Percentiles rank a stretch among this genome's conserved stretches.
These are phyloP conservation scores for Drosophila multiciliata DNA, from an alignment of 2,888 invertebrate genomes.

Conservation along the genomic window DNA sequence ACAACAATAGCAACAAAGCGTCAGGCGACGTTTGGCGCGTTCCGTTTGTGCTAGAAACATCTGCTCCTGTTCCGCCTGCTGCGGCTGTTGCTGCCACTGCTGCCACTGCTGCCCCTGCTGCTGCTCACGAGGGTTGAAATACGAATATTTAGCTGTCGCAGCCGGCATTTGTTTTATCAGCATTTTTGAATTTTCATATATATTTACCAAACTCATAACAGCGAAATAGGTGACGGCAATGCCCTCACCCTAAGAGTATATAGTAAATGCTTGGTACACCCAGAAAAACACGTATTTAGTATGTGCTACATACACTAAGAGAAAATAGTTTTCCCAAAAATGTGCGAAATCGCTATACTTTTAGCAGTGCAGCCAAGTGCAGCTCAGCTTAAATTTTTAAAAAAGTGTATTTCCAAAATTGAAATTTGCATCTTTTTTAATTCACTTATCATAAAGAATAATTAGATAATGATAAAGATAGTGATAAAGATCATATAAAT, in stretches of 20 bases:
- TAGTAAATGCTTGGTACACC: not conserved
- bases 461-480: no score
- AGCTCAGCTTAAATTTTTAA: not conserved
- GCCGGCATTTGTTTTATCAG: conserved; percentile 75
- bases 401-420: not conserved
- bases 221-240: conserved; percentile 41
- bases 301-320: not conserved
- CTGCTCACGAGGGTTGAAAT: conserved; percentile 71
- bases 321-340: not conserved
- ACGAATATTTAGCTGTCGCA: conserved; percentile 54
- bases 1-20: conserved; percentile 24
- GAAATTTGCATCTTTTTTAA: not conserved
- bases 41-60: conserved; percentile 81
- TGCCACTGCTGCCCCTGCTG: conserved; percentile 7
- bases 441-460: no score
- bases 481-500: no score
- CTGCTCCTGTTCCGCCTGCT: conserved; percentile 74
- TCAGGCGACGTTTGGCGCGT: conserved; percentile 80
- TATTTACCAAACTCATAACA: conserved; percentile 69
- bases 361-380: not conserved
- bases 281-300: not conserved
- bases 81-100: conserved; percentile 7
- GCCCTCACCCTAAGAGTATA: conserved; percentile 10
- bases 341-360: not conserved
- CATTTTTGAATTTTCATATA: conserved; percentile 69